phyloP scores from a whole-genome alignment of 2,797 vertebrate species.

The Xenopus petersii region DNA sequence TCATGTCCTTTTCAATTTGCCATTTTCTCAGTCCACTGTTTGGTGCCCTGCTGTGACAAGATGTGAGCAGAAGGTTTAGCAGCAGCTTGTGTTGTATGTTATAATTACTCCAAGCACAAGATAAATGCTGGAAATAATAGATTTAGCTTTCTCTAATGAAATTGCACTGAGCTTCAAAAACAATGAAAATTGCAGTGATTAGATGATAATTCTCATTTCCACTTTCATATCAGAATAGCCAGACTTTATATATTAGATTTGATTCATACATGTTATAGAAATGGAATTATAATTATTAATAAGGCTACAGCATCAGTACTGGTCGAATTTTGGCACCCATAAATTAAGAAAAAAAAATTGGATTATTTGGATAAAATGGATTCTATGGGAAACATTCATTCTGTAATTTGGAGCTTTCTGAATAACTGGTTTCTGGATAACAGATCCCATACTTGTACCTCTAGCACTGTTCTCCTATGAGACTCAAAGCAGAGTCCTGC shows the following conservation, averaged over 20 bases:
- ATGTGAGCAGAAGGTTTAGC: not conserved
- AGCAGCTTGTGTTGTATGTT: slow-evolving; percentile 10
- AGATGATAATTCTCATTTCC: not conserved
- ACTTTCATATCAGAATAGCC: not conserved
- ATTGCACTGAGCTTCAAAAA: not conserved
- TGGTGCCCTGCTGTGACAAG: slow-evolving; percentile 11
- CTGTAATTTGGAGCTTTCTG: too few species aligned
- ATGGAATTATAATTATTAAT: too few species aligned
- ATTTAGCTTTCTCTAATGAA: slow-evolving; percentile 3
- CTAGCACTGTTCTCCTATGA: too few species aligned
- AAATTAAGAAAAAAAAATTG: too few species aligned
- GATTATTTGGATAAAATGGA: too few species aligned
- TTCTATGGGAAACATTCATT: too few species aligned
- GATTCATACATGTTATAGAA: too few species aligned
- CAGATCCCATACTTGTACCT: too few species aligned
- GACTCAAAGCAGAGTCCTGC: too few species aligned
- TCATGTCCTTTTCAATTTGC: slow-evolving; percentile 3
- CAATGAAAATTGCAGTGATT: not conserved
- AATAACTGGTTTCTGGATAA: too few species aligned
- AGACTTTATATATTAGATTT: not conserved
- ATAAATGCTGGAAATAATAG: not conserved
- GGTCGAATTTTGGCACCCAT: too few species aligned
- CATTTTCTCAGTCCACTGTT: not conserved
- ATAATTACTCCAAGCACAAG: slow-evolving; percentile 2
- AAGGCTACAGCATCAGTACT: too few species aligned